A percentile compares a stretch with the other conserved stretches of the same genome.
These are phyloP conservation scores for Vespertilio murinus DNA, from an alignment of 2,797 vertebrate species.

Conservation along the genomic window DNA sequence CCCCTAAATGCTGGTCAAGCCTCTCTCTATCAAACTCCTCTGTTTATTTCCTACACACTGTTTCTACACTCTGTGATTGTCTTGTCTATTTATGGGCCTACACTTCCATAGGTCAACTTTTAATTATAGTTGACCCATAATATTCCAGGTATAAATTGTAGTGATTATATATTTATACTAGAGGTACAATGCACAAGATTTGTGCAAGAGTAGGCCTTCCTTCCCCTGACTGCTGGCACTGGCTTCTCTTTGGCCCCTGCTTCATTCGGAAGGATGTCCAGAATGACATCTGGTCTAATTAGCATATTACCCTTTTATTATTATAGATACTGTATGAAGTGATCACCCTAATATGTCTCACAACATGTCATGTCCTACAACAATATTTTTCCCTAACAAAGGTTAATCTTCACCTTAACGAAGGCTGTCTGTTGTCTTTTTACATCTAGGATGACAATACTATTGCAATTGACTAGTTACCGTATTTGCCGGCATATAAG, in stretches of 20 bases:
- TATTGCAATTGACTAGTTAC: too few species aligned
- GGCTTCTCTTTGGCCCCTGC: too few species aligned
- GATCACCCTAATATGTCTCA: not conserved
- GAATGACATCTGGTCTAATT: too few species aligned
- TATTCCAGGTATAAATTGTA: too few species aligned
- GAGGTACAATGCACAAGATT: too few species aligned
- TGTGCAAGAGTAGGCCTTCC: too few species aligned
- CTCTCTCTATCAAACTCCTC: not conserved
- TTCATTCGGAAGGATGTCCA: too few species aligned
- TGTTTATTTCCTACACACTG: not conserved
- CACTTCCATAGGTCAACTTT: not conserved
- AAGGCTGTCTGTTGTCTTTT: not conserved
- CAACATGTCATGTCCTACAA: not conserved
- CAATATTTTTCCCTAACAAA: not conserved
- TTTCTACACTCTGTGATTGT: not conserved
- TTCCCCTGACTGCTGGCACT: too few species aligned
- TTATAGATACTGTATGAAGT: not conserved
- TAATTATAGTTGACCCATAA: not conserved
- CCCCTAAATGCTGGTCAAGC: not conserved
- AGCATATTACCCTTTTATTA: too few species aligned
- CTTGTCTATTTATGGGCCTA: not conserved
- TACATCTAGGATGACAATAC: not conserved
- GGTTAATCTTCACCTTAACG: too few species aligned
- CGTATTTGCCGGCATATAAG: too few species aligned
- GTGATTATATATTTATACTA: too few species aligned